A percentile compares a stretch with the other conserved stretches of the same genome.
phyloP scores from a whole-genome alignment of 2,113 vertebrate species.

The Tupaia chinensis region DNA sequence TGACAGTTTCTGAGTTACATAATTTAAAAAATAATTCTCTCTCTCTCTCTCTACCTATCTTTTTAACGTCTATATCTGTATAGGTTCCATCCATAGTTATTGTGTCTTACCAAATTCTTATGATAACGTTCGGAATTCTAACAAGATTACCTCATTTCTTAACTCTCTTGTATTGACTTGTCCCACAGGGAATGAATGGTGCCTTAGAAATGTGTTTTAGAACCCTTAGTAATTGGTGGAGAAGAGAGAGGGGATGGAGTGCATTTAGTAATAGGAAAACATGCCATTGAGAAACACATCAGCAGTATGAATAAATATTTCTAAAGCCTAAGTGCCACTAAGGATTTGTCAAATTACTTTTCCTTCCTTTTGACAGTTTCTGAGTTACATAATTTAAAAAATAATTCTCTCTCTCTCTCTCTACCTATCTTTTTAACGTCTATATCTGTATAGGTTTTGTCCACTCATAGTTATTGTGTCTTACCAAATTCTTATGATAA shows the following conservation, averaged over 20 bases:
- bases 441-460: not conserved
- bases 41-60: not conserved
- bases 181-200: not conserved
- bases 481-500: not conserved
- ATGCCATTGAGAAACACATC: not conserved
- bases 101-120: not conserved
- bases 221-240: not conserved
- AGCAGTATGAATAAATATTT: not conserved
- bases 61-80: not conserved
- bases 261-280: not conserved
- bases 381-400: not conserved
- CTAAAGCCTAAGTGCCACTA: not conserved
- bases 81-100: not conserved
- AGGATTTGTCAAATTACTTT: not conserved
- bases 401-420: not conserved
- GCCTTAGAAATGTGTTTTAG: not conserved
- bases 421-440: not conserved
- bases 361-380: not conserved
- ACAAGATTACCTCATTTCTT: not conserved
- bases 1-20: not conserved
- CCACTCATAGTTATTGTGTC: not conserved
- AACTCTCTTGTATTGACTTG: not conserved
- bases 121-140: not conserved
- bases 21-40: not conserved
- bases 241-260: not conserved